A percentile compares a stretch with the other conserved stretches of the same genome.
phyloP scores from a whole-genome alignment of 2,113 vertebrate species.

The Eudyptes chrysolophus region DNA sequence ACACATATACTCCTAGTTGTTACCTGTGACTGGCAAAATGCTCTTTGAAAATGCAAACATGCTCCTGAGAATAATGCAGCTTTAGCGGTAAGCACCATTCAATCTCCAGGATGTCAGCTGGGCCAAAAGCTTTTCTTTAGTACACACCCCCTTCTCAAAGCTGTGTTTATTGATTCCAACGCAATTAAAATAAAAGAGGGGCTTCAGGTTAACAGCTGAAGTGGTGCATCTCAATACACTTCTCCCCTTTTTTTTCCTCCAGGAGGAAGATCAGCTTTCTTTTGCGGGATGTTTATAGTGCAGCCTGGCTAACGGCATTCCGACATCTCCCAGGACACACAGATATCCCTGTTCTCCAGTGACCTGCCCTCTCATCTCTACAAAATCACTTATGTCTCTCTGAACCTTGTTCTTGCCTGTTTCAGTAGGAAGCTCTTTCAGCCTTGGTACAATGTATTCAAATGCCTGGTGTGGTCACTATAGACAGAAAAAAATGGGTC shows the following conservation, averaged over 20 bases:
- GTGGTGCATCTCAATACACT: neutral
- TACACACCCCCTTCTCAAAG: neutral
- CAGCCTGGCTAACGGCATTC: neutral
- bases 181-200: neutral
- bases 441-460: neutral
- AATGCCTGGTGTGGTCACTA: neutral
- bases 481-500: neutral
- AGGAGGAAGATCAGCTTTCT: neutral
- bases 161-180: neutral
- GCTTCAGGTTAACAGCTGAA: neutral
- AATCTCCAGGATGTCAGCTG: neutral
- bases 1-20: neutral
- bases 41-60: neutral
- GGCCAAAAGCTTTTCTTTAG: neutral
- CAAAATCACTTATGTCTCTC: neutral
- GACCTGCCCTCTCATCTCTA: neutral
- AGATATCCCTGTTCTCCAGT: neutral
- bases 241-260: neutral
- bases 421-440: neutral
- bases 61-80: neutral
- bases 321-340: neutral
- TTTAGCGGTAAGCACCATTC: neutral
- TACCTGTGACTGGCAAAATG: neutral
- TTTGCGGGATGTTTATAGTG: neutral
- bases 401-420: neutral